Percentiles rank a stretch among this genome's conserved stretches.
Conservation (phyloP, 2,113 vertebrate genomes). For the Ictidomys tridecemlineatus region DNA sequence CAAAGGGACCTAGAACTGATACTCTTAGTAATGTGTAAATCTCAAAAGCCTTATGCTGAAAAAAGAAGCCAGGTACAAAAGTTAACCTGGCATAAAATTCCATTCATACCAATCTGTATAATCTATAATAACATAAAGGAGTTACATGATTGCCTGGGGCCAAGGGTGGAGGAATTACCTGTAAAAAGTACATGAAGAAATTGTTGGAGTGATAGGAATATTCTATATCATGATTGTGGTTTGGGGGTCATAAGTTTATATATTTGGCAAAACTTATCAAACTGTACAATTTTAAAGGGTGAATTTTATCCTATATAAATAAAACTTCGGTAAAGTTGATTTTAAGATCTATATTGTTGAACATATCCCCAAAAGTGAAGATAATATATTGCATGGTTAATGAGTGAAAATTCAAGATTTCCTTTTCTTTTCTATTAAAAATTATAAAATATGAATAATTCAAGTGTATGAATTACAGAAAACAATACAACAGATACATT, state of each 20-base stretch:
- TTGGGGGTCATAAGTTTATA: background rate
- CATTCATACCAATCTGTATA: background rate
- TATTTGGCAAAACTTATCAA: slow-evolving; percentile 23
- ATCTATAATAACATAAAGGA: background rate
- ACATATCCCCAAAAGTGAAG: background rate
- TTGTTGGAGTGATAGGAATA: background rate
- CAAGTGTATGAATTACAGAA: slow-evolving; percentile 33
- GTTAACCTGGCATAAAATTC: background rate
- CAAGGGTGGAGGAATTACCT: background rate
- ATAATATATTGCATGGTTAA: no score
- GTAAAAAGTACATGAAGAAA: background rate
- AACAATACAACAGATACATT: slow-evolving; percentile 34
- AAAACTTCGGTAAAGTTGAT: background rate
- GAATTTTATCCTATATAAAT: background rate
- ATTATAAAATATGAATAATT: slow-evolving; percentile 54
- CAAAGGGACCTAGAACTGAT: background rate
- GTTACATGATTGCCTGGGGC: background rate
- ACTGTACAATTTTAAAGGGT: slow-evolving; percentile 6
- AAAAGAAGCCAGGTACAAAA: slow-evolving; percentile 20
- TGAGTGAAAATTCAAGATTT: no score
- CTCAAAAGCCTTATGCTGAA: background rate
- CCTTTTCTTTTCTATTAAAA: slow-evolving; percentile 19
- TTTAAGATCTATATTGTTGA: slow-evolving; percentile 41
- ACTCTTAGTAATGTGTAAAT: background rate
- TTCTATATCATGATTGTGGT: background rate